A percentile compares a stretch with the other conserved stretches of the same genome.
Conservation (phyloP, 2,797 vertebrate genomes). For the Leucoraja ocellata region DNA sequence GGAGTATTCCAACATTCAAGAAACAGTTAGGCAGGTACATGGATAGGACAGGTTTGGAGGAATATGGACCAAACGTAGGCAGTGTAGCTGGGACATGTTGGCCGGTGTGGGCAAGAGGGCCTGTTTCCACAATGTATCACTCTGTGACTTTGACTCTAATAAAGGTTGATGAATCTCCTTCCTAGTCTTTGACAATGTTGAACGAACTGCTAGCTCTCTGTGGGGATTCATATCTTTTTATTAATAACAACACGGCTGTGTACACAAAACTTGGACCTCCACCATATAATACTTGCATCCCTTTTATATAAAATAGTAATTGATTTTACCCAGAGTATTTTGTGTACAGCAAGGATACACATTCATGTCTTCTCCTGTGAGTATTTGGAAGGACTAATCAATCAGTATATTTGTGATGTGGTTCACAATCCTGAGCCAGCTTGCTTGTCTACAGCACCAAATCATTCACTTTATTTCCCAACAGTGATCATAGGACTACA, state of each 20-base stretch:
- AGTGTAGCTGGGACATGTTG: no score
- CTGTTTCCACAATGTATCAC: no score
- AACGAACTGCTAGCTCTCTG: background rate
- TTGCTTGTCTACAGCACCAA: background rate
- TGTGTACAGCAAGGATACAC: background rate
- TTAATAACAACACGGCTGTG: no score
- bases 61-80: no score
- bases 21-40: no score
- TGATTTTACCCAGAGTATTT: conserved; percentile 8
- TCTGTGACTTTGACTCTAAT: background rate
- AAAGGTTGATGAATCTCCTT: background rate
- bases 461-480: background rate
- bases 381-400: background rate
- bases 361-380: background rate
- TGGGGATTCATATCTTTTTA: background rate
- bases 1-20: no score
- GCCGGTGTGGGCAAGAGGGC: no score
- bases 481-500: background rate
- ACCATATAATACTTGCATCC: background rate
- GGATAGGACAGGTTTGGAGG: no score
- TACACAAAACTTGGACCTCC: no score
- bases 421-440: background rate
- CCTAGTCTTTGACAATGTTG: background rate
- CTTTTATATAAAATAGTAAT: background rate
- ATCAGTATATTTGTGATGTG: background rate